Evolutionary conservation across 1,140 invertebrate species (phyloP).

Genomic region (Drosophila athabasca): DNA sequence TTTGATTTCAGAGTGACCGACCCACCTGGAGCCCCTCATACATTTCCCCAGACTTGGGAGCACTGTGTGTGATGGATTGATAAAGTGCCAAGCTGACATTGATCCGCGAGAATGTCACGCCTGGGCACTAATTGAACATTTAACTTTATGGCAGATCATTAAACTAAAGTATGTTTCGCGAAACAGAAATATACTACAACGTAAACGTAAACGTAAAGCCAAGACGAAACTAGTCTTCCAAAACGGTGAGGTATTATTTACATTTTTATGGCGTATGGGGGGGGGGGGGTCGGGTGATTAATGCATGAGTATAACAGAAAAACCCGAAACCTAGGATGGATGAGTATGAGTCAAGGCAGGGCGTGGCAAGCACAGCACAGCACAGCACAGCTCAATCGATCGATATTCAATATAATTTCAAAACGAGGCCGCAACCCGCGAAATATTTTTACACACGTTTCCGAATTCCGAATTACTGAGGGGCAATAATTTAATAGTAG

Average conservation of each 20-base stretch:
- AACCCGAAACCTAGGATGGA: constrained; percentile 59
- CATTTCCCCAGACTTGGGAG: too few species aligned
- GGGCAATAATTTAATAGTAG: constrained; percentile 21
- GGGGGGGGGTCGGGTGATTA: constrained; percentile 64
- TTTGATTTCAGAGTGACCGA: too few species aligned
- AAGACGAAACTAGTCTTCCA: constrained; percentile 40
- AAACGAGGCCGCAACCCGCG: constrained; percentile 62
- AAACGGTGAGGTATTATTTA: constrained; percentile 60
- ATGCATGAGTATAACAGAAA: constrained; percentile 54
- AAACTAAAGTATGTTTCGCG: constrained; percentile 47
- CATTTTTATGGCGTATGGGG: constrained; percentile 36
- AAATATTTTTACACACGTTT: constrained; percentile 62
- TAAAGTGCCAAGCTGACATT: constrained; percentile 49
- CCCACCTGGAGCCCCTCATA: too few species aligned
- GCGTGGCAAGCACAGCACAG: constrained; percentile 30
- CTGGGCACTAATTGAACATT: constrained; percentile 71
- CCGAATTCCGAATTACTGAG: constrained; percentile 36
- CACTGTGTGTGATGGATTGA: background rate
- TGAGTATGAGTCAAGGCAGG: constrained; percentile 55
- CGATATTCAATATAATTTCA: constrained; percentile 66
- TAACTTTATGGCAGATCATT: constrained; percentile 77
- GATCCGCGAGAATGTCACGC: constrained; percentile 69
- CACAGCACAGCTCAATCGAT: constrained; percentile 48
- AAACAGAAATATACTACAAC: constrained; percentile 11
- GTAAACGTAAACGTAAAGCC: constrained; percentile 33